A percentile compares a stretch with the other conserved stretches of the same genome.
Evolutionary conservation across 1,140 invertebrate species (phyloP).

Genomic region (Hycleus phaleratus): DNA sequence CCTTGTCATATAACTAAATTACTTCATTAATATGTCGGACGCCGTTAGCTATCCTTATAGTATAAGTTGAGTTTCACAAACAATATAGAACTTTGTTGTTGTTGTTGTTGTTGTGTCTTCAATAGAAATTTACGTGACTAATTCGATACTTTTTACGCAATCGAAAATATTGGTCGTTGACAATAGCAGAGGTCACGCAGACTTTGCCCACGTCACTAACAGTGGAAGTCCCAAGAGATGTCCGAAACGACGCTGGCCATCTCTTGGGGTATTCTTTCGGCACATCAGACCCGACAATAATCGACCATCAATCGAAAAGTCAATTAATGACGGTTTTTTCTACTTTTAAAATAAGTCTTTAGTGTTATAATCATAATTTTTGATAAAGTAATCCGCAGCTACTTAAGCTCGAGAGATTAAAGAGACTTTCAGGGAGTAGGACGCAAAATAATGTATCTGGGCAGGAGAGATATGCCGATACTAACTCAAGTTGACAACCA

Average conservation of each 20-base stretch:
- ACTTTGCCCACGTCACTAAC: slow-evolving; percentile 22
- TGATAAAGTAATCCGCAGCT: slow-evolving; percentile 39
- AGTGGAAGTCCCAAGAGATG: slow-evolving; percentile 17
- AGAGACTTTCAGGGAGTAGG: slow-evolving; percentile 38
- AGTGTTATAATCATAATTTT: slow-evolving; percentile 35
- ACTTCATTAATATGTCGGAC: slow-evolving; percentile 34
- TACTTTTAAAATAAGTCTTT: slow-evolving; percentile 1
- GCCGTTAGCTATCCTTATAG: too few species aligned
- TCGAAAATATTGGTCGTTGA: slow-evolving; percentile 1
- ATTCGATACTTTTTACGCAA: too few species aligned
- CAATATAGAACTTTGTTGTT: too few species aligned
- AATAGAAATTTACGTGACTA: too few species aligned
- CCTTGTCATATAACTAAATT: slow-evolving; percentile 39
- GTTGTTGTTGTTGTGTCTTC: too few species aligned
- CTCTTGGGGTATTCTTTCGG: slow-evolving; percentile 14
- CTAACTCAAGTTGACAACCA: slow-evolving; percentile 40
- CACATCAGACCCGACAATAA: slow-evolving; percentile 7
- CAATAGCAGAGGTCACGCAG: slow-evolving; percentile 17
- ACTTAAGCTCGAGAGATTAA: slow-evolving; percentile 40
- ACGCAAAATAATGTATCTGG: slow-evolving; percentile 39
- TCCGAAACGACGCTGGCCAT: slow-evolving; percentile 17
- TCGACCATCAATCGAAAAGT: neutral
- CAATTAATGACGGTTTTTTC: neutral
- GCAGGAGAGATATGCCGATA: slow-evolving; percentile 41
- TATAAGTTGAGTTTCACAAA: too few species aligned